phyloP scores from a whole-genome alignment of 2,113 vertebrate genomes.

The Hippocampus guttulatus region DNA sequence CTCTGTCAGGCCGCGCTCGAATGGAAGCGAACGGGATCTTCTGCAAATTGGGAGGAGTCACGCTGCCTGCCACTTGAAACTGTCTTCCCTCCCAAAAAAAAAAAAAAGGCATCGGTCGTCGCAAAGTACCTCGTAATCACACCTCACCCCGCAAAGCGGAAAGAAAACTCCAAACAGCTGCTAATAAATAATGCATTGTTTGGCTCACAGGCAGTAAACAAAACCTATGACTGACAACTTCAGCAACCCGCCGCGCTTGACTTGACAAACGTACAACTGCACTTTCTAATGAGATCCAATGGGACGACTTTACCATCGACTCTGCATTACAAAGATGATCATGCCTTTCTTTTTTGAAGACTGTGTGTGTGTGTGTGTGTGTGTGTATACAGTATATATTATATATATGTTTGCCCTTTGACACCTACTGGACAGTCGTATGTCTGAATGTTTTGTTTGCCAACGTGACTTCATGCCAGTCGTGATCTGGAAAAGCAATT shows the following conservation, averaged over 20 bases:
- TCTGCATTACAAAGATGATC: not conserved
- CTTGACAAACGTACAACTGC: not conserved
- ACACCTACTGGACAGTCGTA: no score
- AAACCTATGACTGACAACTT: not conserved
- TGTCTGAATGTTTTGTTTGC: no score
- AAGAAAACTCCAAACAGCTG: not conserved
- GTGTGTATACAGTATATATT: no score
- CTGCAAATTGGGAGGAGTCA: slow-evolving; percentile 8
- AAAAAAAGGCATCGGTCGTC: no score
- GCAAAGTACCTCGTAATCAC: slow-evolving; percentile 4
- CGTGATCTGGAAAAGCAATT: no score
- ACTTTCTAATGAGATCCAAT: not conserved
- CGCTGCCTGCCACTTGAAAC: not conserved
- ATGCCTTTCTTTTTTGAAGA: not conserved
- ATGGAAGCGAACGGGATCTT: not conserved
- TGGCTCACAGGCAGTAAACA: not conserved
- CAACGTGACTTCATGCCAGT: no score
- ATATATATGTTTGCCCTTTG: no score
- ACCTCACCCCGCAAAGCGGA: not conserved
- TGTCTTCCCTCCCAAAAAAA: no score
- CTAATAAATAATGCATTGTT: slow-evolving; percentile 12
- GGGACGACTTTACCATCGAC: not conserved
- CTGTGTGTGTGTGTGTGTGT: not conserved
- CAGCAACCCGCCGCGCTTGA: no score
- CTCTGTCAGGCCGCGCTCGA: not conserved